A percentile compares a stretch with the other conserved stretches of the same genome.
Evolutionary conservation across 2,113 vertebrate species (phyloP).

Genomic region (Todiramphus saurophagus): DNA sequence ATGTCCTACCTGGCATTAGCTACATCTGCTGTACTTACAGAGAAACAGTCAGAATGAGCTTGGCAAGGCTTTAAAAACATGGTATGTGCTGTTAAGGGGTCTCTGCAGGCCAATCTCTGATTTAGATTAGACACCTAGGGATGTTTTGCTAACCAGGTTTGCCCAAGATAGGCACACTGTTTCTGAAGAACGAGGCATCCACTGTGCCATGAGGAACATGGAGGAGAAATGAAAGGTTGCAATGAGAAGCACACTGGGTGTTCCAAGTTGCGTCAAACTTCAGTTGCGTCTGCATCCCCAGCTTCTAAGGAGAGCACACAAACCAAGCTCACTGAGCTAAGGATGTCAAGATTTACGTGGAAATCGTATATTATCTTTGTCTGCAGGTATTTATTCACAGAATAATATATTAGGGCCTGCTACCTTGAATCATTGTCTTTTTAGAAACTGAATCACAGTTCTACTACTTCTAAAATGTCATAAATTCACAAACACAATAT

Average conservation of each 20-base stretch:
- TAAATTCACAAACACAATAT: constrained; percentile 16
- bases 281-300: not conserved
- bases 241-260: not conserved
- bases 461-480: not conserved
- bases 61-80: not conserved
- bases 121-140: not conserved
- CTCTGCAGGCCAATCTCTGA: not conserved
- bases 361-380: not conserved
- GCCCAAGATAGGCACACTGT: fast-evolving
- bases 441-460: constrained; percentile 9
- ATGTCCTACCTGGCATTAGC: not conserved
- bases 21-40: not conserved
- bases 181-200: fast-evolving
- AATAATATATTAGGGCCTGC: not conserved
- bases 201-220: fast-evolving
- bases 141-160: not conserved
- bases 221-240: not conserved
- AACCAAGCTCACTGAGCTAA: not conserved
- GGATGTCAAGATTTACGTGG: not conserved
- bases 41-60: not conserved
- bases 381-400: constrained; percentile 20
- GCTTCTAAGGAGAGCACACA: not conserved
- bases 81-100: fast-evolving
- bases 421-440: not conserved
- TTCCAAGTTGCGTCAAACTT: not conserved